Evolutionary conservation across 2,888 invertebrate species (phyloP).

Genomic region (Sesia bembeciformis): DNA sequence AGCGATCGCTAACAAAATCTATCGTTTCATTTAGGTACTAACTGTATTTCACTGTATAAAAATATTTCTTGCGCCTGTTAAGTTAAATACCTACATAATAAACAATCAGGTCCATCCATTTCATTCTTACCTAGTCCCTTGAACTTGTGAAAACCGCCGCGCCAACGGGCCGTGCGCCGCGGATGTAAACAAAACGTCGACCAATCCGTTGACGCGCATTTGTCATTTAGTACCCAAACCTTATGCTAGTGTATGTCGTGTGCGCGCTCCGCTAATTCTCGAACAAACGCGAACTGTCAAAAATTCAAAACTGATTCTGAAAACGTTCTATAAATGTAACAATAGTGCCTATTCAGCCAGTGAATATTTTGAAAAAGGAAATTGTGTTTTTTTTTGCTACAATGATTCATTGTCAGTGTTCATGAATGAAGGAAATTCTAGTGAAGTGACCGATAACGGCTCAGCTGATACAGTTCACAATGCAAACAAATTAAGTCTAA

Average conservation of each 20-base stretch:
- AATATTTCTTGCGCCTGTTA: too few species aligned
- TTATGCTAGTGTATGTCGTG: constrained; percentile 35
- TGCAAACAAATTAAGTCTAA: constrained; percentile 15
- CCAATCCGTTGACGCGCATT: constrained; percentile 56
- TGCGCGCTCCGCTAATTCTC: constrained; percentile 34
- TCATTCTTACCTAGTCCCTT: constrained; percentile 41
- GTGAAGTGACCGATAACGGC: constrained; percentile 43
- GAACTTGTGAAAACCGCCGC: constrained; percentile 45
- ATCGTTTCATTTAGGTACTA: too few species aligned
- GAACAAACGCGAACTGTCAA: constrained; percentile 32
- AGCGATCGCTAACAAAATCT: too few species aligned
- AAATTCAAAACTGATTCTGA: constrained; percentile 12
- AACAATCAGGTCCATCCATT: not conserved
- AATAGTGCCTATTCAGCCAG: constrained; percentile 5
- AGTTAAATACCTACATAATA: too few species aligned
- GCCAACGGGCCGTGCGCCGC: constrained; percentile 8
- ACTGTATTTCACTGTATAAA: too few species aligned
- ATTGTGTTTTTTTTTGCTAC: constrained; percentile 16
- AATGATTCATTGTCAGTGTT: constrained; percentile 25
- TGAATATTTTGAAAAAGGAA: constrained; percentile 18
- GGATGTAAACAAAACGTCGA: constrained; percentile 51
- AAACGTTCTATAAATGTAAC: too few species aligned
- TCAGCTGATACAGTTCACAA: constrained; percentile 22
- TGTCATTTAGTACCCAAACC: constrained; percentile 61
- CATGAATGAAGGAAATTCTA: constrained; percentile 43